Evolutionary conservation across 2,797 vertebrate species (phyloP), one percentile per base, ranked within the genome.

Genomic region (Tangara arthus): DNA sequence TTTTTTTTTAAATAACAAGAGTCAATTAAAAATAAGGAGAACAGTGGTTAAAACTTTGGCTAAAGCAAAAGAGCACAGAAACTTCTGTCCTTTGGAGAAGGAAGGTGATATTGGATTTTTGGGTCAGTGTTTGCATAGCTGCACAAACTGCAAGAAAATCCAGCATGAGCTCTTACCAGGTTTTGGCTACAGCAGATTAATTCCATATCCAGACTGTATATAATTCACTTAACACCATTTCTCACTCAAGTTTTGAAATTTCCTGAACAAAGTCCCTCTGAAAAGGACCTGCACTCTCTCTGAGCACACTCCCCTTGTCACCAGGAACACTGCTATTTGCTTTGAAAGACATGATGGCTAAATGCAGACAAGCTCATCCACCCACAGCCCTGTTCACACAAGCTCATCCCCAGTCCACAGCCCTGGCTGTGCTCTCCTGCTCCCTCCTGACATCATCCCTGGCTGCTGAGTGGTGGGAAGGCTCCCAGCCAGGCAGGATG

Each of bases 161-260:
- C 73, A 91, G 60, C 56, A 34, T 6, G 50, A 83, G 49, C 55
- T 92, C 78, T 68, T 56, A 57, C 50, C 23, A 37, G 2, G 3
- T 76, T 93, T 81, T 91, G 92, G 82, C 72, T 82, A 72, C 8
- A 23, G 72, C 42, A 94, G 82, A 88, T 69, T 88, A 91, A 91
- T 93, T 91, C 87, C 79, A 76, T 52, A 78, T 76, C 72, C 44
- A 85, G 87, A 87, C 19, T 82, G 56, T 91, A 93, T 86, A 56
- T 92, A 93, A 89, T 86, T 90, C 90, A 86, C 63, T 93, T 87
- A 95, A 90, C 85, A 78, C 68, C 75, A 66, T 76, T 91, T 65
- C 84, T 93, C 72, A 71, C n/a, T 73, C 47, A 87, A 65, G 76
- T 78, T 91, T 89, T 94, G 71, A 69, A 85, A 76, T 95, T 88